These are phyloP conservation scores for Lasioglossum malachurum DNA, from an alignment of 2,888 invertebrate species.

Conservation along the genomic window DNA sequence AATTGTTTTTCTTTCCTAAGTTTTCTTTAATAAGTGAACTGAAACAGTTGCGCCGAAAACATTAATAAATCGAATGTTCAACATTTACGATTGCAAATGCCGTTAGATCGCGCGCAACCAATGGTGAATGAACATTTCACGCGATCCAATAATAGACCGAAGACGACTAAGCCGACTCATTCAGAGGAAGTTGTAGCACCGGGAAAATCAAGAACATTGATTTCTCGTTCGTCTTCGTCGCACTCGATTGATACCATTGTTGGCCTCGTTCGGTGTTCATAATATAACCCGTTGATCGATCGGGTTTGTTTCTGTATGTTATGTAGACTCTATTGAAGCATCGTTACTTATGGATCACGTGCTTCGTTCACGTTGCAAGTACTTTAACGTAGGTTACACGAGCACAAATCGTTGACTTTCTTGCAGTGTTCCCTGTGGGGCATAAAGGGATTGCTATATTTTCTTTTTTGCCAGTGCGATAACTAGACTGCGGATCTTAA, in stretches of 20 bases:
- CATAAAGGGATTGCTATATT: background rate
- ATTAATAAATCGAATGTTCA: too few species aligned
- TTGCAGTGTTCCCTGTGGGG: background rate
- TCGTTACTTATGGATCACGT: constrained; percentile 31
- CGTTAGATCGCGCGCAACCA: background rate
- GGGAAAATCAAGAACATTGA: background rate
- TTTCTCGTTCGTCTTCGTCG: constrained; percentile 17
- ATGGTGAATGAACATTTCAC: constrained; percentile 20
- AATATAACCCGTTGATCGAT: constrained; percentile 14
- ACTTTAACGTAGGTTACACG: constrained; percentile 20
- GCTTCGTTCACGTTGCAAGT: constrained; percentile 15
- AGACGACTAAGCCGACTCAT: background rate
- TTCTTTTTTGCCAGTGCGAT: constrained; percentile 4
- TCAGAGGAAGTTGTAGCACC: background rate
- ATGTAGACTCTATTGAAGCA: constrained; percentile 26
- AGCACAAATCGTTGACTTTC: constrained; percentile 26
- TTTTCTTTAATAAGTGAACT: too few species aligned
- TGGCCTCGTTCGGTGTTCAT: constrained; percentile 7
- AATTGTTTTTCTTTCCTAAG: too few species aligned
- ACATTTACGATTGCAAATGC: background rate
- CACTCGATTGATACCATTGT: constrained; percentile 17
- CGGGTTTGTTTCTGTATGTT: constrained; percentile 29
- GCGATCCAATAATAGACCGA: constrained; percentile 25
- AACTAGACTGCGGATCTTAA: too few species aligned
- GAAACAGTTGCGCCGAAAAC: too few species aligned